Conservation (phyloP, 2,888 invertebrate genomes). For the Bimastos eiseni region DNA sequence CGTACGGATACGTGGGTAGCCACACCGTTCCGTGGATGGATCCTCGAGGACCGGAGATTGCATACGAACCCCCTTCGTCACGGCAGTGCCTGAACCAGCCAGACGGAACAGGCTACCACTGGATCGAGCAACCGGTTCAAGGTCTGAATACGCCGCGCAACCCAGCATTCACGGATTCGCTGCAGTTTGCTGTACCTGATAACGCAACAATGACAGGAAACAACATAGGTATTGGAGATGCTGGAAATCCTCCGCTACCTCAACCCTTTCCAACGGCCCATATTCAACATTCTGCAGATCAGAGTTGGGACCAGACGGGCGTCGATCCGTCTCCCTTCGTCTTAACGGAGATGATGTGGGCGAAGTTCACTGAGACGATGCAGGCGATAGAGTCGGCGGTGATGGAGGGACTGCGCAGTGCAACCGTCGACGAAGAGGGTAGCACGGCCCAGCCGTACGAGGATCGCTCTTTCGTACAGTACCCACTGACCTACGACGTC, state of each 20-base stretch:
- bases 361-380: neutral
- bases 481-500: constrained; percentile 4
- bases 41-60: neutral
- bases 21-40: neutral
- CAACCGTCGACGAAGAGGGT: neutral
- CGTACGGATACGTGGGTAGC: neutral
- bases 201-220: neutral
- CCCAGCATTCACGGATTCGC: neutral
- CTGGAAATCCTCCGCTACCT: neutral
- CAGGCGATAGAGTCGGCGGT: neutral
- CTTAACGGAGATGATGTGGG: neutral
- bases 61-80: neutral
- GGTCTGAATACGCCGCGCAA: neutral
- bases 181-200: neutral
- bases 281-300: neutral
- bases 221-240: neutral
- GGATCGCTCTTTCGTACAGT: neutral
- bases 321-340: neutral
- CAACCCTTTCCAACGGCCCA: neutral
- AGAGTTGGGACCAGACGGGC: neutral
- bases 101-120: neutral
- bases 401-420: neutral
- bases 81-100: neutral
- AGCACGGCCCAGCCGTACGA: neutral
- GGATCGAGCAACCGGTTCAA: neutral